Evolutionary conservation across 2,113 vertebrate species (phyloP).

Genomic region (Poicephalus gulielmi): DNA sequence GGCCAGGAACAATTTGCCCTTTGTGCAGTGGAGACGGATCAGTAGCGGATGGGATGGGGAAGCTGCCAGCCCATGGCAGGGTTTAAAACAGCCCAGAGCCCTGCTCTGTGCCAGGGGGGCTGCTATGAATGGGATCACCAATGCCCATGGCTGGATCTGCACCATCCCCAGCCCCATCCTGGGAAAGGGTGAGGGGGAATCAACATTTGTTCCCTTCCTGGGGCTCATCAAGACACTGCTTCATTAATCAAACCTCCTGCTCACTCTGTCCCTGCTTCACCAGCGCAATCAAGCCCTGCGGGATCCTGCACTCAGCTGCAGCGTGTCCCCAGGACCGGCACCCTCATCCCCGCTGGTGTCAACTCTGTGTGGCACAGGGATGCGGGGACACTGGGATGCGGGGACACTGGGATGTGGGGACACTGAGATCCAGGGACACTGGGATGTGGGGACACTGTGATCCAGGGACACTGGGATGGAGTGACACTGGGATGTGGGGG

Average conservation of each 20-base stretch:
- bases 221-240: background rate
- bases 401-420: no score
- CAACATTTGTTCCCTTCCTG: background rate
- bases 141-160: background rate
- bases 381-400: rapidly evolving
- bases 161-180: background rate
- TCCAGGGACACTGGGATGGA: no score
- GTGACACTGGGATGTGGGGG: no score
- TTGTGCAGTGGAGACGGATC: background rate
- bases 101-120: background rate
- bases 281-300: rapidly evolving
- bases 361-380: rapidly evolving
- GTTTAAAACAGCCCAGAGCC: background rate
- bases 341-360: rapidly evolving
- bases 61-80: background rate
- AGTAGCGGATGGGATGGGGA: background rate
- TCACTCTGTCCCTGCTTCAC: background rate
- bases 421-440: no score
- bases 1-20: constrained; percentile 45
- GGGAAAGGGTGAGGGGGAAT: background rate
- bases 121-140: background rate
- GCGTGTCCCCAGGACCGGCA: background rate
- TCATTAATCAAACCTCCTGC: background rate
- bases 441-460: no score
- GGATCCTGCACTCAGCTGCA: background rate